Percentiles rank a stretch among this genome's conserved stretches.
phyloP scores from a whole-genome alignment of 2,888 invertebrate genomes.

The Diaperis boleti region DNA sequence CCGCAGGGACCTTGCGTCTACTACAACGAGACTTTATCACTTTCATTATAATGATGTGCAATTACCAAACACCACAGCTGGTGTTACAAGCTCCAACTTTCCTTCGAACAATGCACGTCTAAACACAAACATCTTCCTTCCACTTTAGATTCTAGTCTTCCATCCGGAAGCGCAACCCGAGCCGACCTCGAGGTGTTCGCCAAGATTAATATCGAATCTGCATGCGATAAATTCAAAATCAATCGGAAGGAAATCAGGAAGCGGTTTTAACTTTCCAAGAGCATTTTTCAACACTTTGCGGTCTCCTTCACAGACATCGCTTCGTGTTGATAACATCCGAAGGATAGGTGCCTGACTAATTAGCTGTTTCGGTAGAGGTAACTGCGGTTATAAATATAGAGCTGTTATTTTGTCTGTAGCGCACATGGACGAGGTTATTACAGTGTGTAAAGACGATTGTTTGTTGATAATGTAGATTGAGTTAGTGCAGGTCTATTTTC shows the following conservation, averaged over 20 bases:
- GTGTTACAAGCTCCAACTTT: too few relatives aligned
- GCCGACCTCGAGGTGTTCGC: conserved; percentile 13
- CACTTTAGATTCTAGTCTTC: too few relatives aligned
- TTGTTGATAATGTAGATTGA: neutral
- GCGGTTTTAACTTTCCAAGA: conserved; percentile 18
- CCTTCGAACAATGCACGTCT: too few relatives aligned
- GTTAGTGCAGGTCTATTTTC: neutral
- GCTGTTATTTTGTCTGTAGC: neutral
- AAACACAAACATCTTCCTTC: too few relatives aligned
- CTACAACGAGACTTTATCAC: too few relatives aligned
- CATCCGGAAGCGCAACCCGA: neutral
- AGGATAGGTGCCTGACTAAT: conserved; percentile 1
- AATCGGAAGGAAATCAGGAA: conserved; percentile 41
- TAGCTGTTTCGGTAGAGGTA: neutral
- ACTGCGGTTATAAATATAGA: neutral
- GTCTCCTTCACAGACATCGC: conserved; percentile 19
- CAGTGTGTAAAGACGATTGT: neutral
- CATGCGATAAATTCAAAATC: conserved; percentile 31
- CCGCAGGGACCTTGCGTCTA: too few relatives aligned
- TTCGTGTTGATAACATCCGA: neutral
- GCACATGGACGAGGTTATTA: neutral
- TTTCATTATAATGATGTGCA: too few relatives aligned
- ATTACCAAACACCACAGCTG: too few relatives aligned
- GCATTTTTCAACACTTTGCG: conserved; percentile 18
- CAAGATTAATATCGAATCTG: conserved; percentile 16